Base-by-base conservation (phyloP, 1,140 invertebrate genomes). In the Zaprionus vittiger region DNA sequence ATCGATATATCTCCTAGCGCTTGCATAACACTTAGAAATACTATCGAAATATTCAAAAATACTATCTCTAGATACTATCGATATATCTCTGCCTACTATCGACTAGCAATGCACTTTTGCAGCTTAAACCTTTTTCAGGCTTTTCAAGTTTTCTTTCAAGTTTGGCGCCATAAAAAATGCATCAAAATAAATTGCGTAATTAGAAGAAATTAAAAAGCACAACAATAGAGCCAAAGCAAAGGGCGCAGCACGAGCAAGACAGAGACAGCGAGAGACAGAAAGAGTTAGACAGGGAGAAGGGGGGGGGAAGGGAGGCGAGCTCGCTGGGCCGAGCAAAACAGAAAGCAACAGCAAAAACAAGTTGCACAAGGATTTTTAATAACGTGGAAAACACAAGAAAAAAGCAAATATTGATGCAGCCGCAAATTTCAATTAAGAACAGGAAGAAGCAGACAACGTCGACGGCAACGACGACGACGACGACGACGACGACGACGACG, bases 361-460 rank as follows among this genome's bases (percentile, higher is more conserved):
- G 41, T 90, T 89, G 81, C 75, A 85, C 85, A 84, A 84, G 86
- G 86, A 76, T 91, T 91, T 91, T 91, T 91, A 91, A 91, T 91
- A 91, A 91, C 84, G 89, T 91, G 89, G 80, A 91, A 87, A 91
- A 83, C 78, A 91, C 87, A 91, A 91, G 89, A 91, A 91, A 91
- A 91, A 89, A 82, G 83, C 89, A 91, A 91, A 91, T 91, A 91
- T 91, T 91, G 89, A 91, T 91, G 89, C 86, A 91, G 91, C 90
- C 91, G 86, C 91, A 92, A 92, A 92, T 92, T 92, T 92, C 91
- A 92, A 92, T 92, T 92, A 91, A 91, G 91, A 85, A 84, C 83
- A 91, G 90, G 85, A 86, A 90, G 80, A 80, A 80, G 77, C 73
- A 81, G 80, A 81, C 73, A 84, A 63, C 70, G 68, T 70, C 67